These are phyloP conservation scores for Perithous albicinctus DNA, from an alignment of 2,888 invertebrate genomes.

Conservation along the genomic window DNA sequence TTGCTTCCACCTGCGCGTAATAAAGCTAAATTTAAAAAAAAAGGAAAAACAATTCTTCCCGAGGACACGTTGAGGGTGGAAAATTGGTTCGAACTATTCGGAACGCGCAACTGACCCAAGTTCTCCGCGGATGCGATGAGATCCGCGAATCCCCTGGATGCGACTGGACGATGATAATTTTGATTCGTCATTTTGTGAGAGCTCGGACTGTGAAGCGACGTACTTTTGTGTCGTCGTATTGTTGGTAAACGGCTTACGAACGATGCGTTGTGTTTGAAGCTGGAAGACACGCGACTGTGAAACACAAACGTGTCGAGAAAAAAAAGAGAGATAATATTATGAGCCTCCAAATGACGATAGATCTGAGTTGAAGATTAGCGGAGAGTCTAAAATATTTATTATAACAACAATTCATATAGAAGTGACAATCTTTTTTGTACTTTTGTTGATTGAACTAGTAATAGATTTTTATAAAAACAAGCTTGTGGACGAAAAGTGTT, in stretches of 20 bases:
- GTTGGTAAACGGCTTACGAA: constrained; percentile 96
- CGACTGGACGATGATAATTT: constrained; percentile 82
- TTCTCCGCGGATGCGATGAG: constrained; percentile 91
- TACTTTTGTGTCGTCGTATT: constrained; percentile 93
- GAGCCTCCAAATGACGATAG: background rate
- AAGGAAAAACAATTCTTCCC: constrained; percentile 18
- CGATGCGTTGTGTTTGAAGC: constrained; percentile 97
- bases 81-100: background rate
- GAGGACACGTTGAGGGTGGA: background rate
- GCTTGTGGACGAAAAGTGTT: too few relatives aligned
- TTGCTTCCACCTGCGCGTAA: constrained; percentile 70
- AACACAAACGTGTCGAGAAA: constrained; percentile 17
- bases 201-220: constrained; percentile 91
- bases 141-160: constrained; percentile 88
- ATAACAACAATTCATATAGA: too few relatives aligned
- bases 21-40: constrained; percentile 48
- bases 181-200: constrained; percentile 86
- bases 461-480: too few relatives aligned
- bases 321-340: constrained; percentile 38
- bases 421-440: too few relatives aligned
- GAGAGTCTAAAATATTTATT: background rate
- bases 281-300: constrained; percentile 90
- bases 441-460: too few relatives aligned
- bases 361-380: background rate
- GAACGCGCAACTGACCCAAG: constrained; percentile 86